A percentile compares a stretch with the other conserved stretches of the same genome.
Evolutionary conservation across 2,797 vertebrate species (phyloP).

Genomic region (Scolopax rusticola): DNA sequence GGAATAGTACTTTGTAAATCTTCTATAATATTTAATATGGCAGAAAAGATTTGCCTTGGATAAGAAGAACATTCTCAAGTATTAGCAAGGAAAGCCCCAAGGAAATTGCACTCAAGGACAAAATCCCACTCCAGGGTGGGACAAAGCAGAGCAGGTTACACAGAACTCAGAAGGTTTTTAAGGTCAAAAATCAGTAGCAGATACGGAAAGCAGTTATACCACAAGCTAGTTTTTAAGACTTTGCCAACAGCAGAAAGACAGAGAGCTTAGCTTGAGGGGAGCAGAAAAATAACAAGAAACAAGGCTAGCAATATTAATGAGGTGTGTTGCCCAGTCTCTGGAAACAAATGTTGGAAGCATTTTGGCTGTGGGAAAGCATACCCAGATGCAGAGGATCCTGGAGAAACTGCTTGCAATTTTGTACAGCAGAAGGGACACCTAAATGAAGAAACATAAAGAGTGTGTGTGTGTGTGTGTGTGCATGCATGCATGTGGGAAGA

Average conservation of each 20-base stretch:
- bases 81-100: constrained; percentile 3
- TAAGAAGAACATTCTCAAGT: neutral
- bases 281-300: constrained; percentile 18
- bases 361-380: neutral
- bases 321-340: neutral
- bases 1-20: neutral
- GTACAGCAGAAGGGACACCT: neutral
- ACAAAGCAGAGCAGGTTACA: neutral
- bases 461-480: no score
- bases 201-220: neutral
- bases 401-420: neutral
- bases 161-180: neutral
- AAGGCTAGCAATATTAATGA: neutral
- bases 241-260: constrained; percentile 22
- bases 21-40: neutral
- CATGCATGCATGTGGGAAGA: neutral
- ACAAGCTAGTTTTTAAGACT: neutral
- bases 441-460: neutral
- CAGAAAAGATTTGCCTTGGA: constrained; percentile 3
- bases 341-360: neutral
- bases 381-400: neutral
- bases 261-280: neutral
- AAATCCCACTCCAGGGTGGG: neutral
- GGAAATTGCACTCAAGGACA: neutral
- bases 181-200: constrained; percentile 23